phyloP scores from a whole-genome alignment of 2,113 vertebrate genomes.

The Dasyprocta punctata region DNA sequence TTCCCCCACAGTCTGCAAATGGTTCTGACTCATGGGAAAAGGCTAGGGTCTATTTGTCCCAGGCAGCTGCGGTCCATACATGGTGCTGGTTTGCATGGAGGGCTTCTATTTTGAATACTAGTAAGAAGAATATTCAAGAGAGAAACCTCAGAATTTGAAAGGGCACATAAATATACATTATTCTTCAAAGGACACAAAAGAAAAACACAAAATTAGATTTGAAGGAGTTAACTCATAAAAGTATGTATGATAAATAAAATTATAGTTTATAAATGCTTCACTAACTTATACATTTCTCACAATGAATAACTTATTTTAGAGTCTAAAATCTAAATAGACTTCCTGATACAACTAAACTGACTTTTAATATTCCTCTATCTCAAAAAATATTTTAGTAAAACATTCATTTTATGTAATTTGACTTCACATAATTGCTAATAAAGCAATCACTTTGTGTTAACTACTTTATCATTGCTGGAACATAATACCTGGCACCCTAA shows the following conservation, averaged over 20 bases:
- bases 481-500: neutral
- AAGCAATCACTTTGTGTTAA: neutral
- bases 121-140: neutral
- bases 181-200: neutral
- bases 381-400: neutral
- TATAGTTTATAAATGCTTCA: neutral
- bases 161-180: neutral
- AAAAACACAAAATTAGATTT: neutral
- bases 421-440: neutral
- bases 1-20: too few relatives aligned
- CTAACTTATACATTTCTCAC: neutral
- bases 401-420: conserved; percentile 25
- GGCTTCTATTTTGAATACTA: conserved; percentile 27
- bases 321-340: neutral
- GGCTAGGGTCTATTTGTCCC: too few relatives aligned
- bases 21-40: too few relatives aligned
- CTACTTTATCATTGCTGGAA: neutral
- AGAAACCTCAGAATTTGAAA: neutral
- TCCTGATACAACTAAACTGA: neutral
- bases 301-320: neutral
- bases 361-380: neutral
- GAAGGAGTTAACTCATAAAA: neutral
- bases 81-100: too few relatives aligned
- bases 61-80: too few relatives aligned
- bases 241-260: neutral